These are phyloP conservation scores for Neopelma chrysocephalum DNA, from an alignment of 2,797 vertebrate species.

Conservation along the genomic window DNA sequence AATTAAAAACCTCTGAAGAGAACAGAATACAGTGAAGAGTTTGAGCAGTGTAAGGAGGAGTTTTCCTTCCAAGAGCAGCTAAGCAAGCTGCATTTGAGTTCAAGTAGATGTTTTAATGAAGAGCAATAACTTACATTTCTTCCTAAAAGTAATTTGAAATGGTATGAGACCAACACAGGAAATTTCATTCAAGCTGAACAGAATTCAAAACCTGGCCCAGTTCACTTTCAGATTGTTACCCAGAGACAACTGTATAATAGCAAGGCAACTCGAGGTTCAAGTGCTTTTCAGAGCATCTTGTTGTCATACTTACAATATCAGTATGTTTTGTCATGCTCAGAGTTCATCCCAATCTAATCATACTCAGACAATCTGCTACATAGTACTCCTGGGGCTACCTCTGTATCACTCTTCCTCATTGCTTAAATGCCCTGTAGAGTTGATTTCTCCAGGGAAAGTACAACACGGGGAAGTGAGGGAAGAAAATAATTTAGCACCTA, in stretches of 20 bases:
- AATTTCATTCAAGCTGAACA: neutral
- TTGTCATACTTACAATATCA: neutral
- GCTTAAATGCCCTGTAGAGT: neutral
- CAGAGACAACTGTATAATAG: neutral
- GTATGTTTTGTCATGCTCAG: neutral
- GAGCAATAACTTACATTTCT: neutral
- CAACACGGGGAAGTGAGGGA: neutral
- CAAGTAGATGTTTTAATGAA: neutral
- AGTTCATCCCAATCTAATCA: neutral
- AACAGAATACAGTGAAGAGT: neutral
- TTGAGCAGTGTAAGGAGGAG: neutral
- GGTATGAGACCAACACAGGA: neutral
- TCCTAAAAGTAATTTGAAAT: neutral
- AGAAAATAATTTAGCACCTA: constrained; percentile 12
- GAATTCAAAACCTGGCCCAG: neutral
- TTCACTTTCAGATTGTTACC: neutral
- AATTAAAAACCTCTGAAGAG: neutral
- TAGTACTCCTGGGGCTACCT: neutral
- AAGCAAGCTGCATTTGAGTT: neutral
- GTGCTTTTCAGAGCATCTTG: neutral
- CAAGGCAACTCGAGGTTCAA: neutral
- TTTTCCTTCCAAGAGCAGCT: neutral
- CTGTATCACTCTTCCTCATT: neutral
- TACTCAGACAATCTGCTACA: neutral
- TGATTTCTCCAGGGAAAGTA: neutral